These are phyloP conservation scores for Hypomesus transpacificus DNA, from an alignment of 2,113 vertebrate genomes.

Conservation along the genomic window DNA sequence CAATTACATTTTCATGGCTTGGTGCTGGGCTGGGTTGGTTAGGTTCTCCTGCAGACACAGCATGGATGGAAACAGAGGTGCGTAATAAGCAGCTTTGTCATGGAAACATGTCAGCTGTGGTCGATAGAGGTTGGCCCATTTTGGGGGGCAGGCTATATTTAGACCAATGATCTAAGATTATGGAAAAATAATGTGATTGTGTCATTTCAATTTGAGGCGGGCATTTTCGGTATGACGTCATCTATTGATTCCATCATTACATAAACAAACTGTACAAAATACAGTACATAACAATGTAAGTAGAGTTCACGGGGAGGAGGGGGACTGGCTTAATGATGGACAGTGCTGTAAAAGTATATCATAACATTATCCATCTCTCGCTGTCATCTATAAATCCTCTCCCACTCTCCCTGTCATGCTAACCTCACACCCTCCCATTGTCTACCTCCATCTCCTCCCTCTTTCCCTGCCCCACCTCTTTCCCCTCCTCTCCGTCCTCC, in stretches of 20 bases:
- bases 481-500: background rate
- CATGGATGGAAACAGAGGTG: conserved; percentile 10
- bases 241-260: too few relatives aligned
- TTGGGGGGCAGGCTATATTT: background rate
- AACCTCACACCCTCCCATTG: background rate
- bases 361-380: background rate
- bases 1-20: conserved; percentile 18
- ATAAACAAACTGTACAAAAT: too few relatives aligned
- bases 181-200: background rate
- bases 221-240: too few relatives aligned
- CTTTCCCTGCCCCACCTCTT: background rate
- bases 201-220: too few relatives aligned
- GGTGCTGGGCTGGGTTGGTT: background rate
- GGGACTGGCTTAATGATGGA: background rate
- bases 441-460: background rate
- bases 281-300: too few relatives aligned
- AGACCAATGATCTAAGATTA: background rate
- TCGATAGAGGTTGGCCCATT: background rate
- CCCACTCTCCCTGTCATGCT: background rate
- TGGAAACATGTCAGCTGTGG: background rate
- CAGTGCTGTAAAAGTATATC: background rate
- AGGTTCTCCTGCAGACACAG: background rate
- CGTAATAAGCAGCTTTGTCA: background rate
- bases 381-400: background rate
- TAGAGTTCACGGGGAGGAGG: too few relatives aligned